Conservation (phyloP, 2,888 invertebrate genomes). For the Sussaba pulchella region DNA sequence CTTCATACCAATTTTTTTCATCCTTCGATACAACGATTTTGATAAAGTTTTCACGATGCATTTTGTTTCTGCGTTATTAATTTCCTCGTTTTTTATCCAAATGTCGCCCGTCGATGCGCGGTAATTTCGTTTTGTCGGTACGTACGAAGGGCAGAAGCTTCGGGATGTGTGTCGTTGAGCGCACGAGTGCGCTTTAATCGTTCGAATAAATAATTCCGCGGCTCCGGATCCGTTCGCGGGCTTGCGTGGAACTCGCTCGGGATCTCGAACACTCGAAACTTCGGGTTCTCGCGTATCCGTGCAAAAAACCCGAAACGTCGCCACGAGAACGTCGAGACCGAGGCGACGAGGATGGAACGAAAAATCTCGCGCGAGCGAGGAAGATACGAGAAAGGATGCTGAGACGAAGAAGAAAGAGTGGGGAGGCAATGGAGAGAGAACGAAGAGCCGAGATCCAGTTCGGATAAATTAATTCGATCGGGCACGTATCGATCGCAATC, state of each 20-base stretch:
- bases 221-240: conserved; percentile 53
- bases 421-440: background rate
- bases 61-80: no score
- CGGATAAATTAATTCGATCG: conserved; percentile 64
- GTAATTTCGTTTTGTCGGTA: background rate
- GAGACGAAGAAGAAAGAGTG: background rate
- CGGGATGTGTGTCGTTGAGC: conserved; percentile 32
- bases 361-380: background rate
- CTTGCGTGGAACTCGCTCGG: conserved; percentile 57
- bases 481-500: conserved; percentile 63
- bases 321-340: background rate
- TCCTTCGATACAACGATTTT: no score
- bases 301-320: conserved; percentile 12
- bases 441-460: conserved; percentile 48
- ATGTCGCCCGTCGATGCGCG: conserved; percentile 1
- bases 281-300: conserved; percentile 33
- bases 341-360: background rate
- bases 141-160: background rate
- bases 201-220: conserved; percentile 57
- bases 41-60: no score
- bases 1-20: no score
- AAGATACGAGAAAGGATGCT: no score
- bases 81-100: no score
- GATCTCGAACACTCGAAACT: conserved; percentile 55
- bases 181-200: conserved; percentile 53